Percentiles rank a stretch among this genome's conserved stretches.
Evolutionary conservation across 1,140 invertebrate species (phyloP).

Genomic region (Atta texana): DNA sequence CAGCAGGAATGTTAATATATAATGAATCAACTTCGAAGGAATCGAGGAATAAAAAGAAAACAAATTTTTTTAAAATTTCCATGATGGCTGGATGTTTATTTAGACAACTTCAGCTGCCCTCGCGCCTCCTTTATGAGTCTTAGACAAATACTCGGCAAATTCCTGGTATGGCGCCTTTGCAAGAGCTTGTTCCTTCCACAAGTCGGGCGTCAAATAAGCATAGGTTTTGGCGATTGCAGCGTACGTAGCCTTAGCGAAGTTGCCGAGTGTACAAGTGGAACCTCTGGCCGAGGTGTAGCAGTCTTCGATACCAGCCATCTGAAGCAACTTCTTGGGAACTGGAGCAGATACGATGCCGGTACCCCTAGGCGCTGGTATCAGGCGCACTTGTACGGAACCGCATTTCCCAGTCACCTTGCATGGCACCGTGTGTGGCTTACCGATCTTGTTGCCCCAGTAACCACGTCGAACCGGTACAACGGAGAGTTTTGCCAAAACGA

Average conservation of each 20-base stretch:
- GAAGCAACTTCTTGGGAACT: conserved; percentile 99
- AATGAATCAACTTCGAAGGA: not conserved
- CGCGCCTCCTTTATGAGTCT: conserved; percentile 88
- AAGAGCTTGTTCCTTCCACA: conserved; percentile 97
- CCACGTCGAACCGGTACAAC: conserved; percentile 99
- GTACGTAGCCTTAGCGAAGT: conserved; percentile 99
- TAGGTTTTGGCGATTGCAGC: conserved; percentile 99
- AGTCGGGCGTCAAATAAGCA: conserved; percentile 98
- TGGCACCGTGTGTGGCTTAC: conserved; percentile 99
- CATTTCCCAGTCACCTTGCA: conserved; percentile 99
- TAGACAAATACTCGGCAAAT: conserved; percentile 95
- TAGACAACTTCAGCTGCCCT: conserved; percentile 81
- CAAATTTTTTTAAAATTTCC: too few relatives aligned
- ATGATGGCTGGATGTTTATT: conserved; percentile 70
- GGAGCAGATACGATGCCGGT: conserved; percentile 99
- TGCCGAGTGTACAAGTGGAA: conserved; percentile 98
- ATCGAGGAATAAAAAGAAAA: not conserved
- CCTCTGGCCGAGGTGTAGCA: conserved; percentile 99
- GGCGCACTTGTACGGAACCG: conserved; percentile 97
- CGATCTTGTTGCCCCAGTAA: conserved; percentile 99
- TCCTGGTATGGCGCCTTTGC: conserved; percentile 97
- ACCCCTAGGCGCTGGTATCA: conserved; percentile 99
- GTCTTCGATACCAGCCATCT: conserved; percentile 99
- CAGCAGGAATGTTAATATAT: too few relatives aligned
- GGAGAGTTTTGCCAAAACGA: conserved; percentile 99